Percentiles rank a stretch among this genome's conserved stretches.
phyloP scores from a whole-genome alignment of 2,113 vertebrate species.

The Tonatia bakeri region DNA sequence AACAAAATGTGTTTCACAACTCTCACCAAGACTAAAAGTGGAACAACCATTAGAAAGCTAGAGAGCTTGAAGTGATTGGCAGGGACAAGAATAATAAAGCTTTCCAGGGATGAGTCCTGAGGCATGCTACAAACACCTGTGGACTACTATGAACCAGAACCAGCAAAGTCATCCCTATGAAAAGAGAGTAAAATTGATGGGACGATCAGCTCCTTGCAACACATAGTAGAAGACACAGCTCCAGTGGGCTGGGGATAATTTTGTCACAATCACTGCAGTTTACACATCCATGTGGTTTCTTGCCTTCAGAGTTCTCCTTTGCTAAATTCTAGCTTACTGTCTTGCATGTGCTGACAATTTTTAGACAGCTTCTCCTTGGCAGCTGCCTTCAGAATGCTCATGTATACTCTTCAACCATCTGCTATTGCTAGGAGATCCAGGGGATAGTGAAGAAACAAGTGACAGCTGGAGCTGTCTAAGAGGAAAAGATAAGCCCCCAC shows the following conservation, averaged over 20 bases:
- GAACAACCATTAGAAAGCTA: constrained; percentile 23
- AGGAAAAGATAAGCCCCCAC: background rate
- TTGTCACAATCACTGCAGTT: background rate
- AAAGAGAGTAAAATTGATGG: background rate
- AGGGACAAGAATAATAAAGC: constrained; percentile 29
- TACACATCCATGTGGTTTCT: background rate
- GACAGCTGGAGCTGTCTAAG: background rate
- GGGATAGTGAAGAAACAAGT: background rate
- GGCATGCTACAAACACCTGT: background rate
- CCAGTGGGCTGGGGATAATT: background rate
- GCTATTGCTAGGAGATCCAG: background rate
- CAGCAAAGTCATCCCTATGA: background rate
- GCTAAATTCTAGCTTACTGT: background rate
- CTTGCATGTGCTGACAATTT: background rate
- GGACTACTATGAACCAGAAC: background rate
- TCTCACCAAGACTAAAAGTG: background rate
- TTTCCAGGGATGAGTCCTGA: background rate
- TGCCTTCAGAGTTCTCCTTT: background rate
- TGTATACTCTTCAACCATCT: background rate
- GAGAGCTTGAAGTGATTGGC: background rate
- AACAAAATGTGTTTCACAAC: constrained; percentile 48
- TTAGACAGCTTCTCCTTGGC: background rate
- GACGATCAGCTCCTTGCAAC: background rate
- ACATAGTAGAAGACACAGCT: background rate
- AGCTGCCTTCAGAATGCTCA: background rate